phyloP scores from a whole-genome alignment of 2,888 invertebrate genomes.

The Caenorhabditis sp. region DNA sequence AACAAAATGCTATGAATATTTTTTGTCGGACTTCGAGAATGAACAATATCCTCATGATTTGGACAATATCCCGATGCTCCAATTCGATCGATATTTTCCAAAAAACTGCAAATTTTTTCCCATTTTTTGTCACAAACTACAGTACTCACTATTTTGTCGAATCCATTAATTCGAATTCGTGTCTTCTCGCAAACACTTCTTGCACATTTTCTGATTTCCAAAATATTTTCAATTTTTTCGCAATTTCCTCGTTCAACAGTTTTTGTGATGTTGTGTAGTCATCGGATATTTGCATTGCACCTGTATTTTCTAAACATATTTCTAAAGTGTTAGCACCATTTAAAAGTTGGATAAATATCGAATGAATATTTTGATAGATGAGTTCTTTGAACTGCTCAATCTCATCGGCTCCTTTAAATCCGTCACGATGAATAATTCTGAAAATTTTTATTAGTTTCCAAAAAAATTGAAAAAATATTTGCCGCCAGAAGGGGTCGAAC shows the following conservation, averaged over 20 bases:
- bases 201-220: constrained; percentile 37
- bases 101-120: constrained; percentile 30
- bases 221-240: constrained; percentile 20
- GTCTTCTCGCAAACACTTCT: constrained; percentile 28
- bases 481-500: constrained; percentile 69
- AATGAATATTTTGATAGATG: constrained; percentile 29
- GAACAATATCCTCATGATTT: constrained; percentile 43
- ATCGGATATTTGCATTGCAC: constrained; percentile 1
- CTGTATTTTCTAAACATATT: constrained; percentile 14
- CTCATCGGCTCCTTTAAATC: constrained; percentile 33
- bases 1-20: constrained; percentile 33
- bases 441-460: background rate
- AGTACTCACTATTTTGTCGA: constrained; percentile 40
- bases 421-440: constrained; percentile 49
- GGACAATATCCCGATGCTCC: constrained; percentile 29
- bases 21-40: constrained; percentile 36
- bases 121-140: background rate
- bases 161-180: constrained; percentile 33
- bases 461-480: constrained; percentile 43
- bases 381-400: constrained; percentile 24
- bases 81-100: constrained; percentile 40
- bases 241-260: constrained; percentile 9
- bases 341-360: constrained; percentile 32
- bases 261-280: constrained; percentile 9
- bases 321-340: constrained; percentile 19